Percentiles rank a stretch among this genome's conserved stretches.
phyloP scores from a whole-genome alignment of 2,888 invertebrate species.

The Yponomeuta cagnagella region DNA sequence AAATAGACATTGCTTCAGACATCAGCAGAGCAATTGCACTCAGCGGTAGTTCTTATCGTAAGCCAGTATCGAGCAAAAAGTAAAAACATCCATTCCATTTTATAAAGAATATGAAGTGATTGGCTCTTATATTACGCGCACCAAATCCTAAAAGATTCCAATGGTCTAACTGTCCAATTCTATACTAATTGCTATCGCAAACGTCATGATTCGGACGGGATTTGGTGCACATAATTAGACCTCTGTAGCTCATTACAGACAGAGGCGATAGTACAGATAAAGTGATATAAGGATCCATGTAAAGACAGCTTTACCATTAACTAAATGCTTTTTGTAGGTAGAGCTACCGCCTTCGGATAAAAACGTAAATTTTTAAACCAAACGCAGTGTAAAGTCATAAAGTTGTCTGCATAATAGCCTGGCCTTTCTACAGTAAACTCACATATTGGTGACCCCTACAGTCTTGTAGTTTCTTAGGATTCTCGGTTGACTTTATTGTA shows the following conservation, averaged over 20 bases:
- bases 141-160: no score
- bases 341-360: constrained; percentile 1
- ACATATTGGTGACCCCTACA: background rate
- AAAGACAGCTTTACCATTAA: background rate
- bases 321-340: background rate
- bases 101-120: background rate
- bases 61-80: no score
- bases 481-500: no score
- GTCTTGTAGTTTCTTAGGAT: background rate
- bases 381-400: background rate
- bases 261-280: background rate
- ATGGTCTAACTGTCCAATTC: no score
- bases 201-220: no score
- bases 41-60: no score
- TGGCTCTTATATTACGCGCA: no score
- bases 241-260: background rate
- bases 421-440: background rate
- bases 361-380: background rate
- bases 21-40: no score
- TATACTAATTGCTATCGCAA: no score
- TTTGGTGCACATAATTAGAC: no score
- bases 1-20: no score
- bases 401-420: background rate
- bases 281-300: background rate
- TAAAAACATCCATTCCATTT: no score